A percentile compares a stretch with the other conserved stretches of the same genome.
These are phyloP conservation scores for Drosophila acutilabella DNA, from an alignment of 2,888 invertebrate species.

Conservation along the genomic window DNA sequence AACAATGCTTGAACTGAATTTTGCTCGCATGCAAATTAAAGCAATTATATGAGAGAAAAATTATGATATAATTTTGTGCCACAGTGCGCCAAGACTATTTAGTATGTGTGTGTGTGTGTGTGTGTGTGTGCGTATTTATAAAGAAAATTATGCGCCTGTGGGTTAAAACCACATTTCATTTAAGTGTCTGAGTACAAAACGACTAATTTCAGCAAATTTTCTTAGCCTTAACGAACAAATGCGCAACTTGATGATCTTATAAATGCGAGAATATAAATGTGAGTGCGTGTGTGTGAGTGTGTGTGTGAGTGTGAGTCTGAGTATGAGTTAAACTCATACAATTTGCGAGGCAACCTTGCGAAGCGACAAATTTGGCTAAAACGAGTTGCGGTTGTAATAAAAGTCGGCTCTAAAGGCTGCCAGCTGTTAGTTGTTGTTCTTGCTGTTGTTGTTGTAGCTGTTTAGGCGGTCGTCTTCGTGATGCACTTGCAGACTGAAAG, in stretches of 20 bases:
- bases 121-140: conserved; percentile 17
- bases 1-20: conserved; percentile 51
- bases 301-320: conserved; percentile 14
- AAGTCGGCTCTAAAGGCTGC: conserved; percentile 29
- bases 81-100: conserved; percentile 25
- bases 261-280: conserved; percentile 22
- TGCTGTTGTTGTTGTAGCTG: conserved; percentile 9
- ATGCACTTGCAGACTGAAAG: conserved; percentile 47
- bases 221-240: conserved; percentile 37
- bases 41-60: conserved; percentile 71
- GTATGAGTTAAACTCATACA: conserved; percentile 17
- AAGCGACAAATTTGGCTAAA: conserved; percentile 70
- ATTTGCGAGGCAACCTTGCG: conserved; percentile 64
- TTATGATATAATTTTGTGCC: conserved; percentile 73
- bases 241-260: conserved; percentile 21
- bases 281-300: conserved; percentile 4
- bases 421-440: conserved; percentile 37
- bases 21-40: conserved; percentile 72
- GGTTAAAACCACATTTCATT: conserved; percentile 52
- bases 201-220: conserved; percentile 64
- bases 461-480: conserved; percentile 25
- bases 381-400: conserved; percentile 54
- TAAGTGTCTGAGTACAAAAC: conserved; percentile 40
- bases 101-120: not conserved
- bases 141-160: conserved; percentile 45